Evolutionary conservation across 2,888 invertebrate genomes (phyloP), one percentile per base, ranked within the genome.

Genomic region (Gastrophysa polygoni): DNA sequence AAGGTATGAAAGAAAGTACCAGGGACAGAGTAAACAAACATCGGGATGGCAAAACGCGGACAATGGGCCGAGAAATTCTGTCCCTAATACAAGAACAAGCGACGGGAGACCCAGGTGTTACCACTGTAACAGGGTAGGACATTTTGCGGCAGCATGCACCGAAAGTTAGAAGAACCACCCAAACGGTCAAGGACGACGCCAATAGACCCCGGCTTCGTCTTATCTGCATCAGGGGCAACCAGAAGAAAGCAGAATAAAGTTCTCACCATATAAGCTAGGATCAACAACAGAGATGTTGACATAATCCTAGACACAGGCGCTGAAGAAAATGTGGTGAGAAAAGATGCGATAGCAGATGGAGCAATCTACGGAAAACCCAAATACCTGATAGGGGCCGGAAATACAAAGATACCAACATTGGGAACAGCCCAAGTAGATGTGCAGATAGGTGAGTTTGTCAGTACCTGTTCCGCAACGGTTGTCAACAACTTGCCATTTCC

Each of bases 71-170:
- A 34, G 38, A 18, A 21, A 8, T 1, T 1, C 20, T 1, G 2
- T 20, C 5, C 29, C 21, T 11, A 20, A 17, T 16, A 20, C 24
- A n/a, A 46, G 56, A 47, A 56, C 56, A 21, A 47, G 16, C 21
- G 56, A 56, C 24, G 56, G 46, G 28, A 21, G 56, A 16, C 46
- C 56, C 1, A 46, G 20, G 17, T 56, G 56, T 28, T 29, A 56
- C 16, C 17, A 29, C 2, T 56, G 56, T n/a, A 47, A 56, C 8
- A 44, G 46, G 18, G 14, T 32, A 14, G 57, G 57, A 8, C 57
- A 57, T 18, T 57, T 21, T 10, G 57, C 20, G 1, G 1, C 43
- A n/a, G 18, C 18, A 10, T 57, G 57, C 21, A 16, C 14, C 1
- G 32, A 21, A 8, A 47, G n/a, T 1, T 8, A 10, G 11, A 32